Conservation (phyloP, 2,797 vertebrate genomes). For the Catamblyrhynchus diadema region DNA sequence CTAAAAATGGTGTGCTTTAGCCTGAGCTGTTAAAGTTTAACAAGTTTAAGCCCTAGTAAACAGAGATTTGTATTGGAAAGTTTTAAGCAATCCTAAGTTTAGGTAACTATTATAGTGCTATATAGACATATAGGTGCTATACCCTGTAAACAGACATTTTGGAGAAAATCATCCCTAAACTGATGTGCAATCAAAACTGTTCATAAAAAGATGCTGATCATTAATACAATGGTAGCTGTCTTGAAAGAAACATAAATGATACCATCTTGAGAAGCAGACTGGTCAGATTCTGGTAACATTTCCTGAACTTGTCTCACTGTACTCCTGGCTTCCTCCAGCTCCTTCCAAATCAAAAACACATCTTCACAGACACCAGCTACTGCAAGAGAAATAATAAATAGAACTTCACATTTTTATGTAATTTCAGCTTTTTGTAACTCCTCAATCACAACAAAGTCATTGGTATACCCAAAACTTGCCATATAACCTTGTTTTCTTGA, state of each 20-base stretch:
- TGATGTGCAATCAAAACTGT: not conserved
- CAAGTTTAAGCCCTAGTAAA: not conserved
- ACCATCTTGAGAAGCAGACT: not conserved
- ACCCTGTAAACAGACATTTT: not conserved
- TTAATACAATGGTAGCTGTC: not conserved
- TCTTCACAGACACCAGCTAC: constrained; percentile 78
- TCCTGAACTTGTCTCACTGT: constrained; percentile 66
- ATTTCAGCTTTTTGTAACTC: not conserved
- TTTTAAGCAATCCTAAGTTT: not conserved
- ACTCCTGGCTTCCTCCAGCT: constrained; percentile 76
- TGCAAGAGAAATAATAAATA: constrained; percentile 34
- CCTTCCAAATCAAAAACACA: constrained; percentile 78
- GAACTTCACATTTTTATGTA: not conserved
- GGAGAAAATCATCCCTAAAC: not conserved
- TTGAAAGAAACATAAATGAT: not conserved
- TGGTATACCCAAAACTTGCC: not conserved
- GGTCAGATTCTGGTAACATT: constrained; percentile 58
- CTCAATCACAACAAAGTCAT: not conserved
- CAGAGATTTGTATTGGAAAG: not conserved
- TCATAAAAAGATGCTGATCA: not conserved
- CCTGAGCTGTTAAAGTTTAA: not conserved
- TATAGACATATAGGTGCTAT: not conserved
- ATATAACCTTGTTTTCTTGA: not conserved
- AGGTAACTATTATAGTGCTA: not conserved
- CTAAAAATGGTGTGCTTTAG: not conserved